phyloP scores from a whole-genome alignment of 2,888 invertebrate species.

The Trilocha varians region DNA sequence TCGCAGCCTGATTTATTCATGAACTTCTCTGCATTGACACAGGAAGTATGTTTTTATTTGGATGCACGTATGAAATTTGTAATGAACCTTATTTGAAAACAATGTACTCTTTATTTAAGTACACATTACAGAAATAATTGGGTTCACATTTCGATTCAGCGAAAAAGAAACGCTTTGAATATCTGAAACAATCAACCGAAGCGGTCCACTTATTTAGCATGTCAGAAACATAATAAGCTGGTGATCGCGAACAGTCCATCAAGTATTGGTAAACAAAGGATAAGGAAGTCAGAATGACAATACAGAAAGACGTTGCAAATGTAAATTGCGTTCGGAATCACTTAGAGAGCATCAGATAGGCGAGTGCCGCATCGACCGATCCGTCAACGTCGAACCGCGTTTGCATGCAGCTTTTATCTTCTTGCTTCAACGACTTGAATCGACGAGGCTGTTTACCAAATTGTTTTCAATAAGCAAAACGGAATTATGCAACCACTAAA shows the following conservation, averaged over 20 bases:
- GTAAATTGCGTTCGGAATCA: constrained; percentile 67
- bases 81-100: constrained; percentile 67
- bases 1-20: constrained; percentile 70
- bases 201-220: constrained; percentile 11
- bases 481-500: constrained; percentile 53
- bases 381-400: constrained; percentile 68
- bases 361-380: constrained; percentile 63
- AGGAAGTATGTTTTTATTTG: constrained; percentile 63
- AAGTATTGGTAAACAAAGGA: constrained; percentile 43
- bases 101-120: constrained; percentile 62
- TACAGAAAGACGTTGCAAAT: constrained; percentile 60
- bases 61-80: constrained; percentile 62
- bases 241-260: constrained; percentile 22
- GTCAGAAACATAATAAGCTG: constrained; percentile 19
- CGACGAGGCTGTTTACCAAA: constrained; percentile 66
- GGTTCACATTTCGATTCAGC: neutral
- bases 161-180: constrained; percentile 3
- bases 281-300: constrained; percentile 55
- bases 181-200: constrained; percentile 1
- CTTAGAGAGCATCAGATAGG: constrained; percentile 70
- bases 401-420: constrained; percentile 70
- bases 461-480: constrained; percentile 68
- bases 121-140: constrained; percentile 15
- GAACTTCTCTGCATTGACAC: constrained; percentile 58
- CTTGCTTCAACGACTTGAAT: constrained; percentile 52